Conservation (phyloP, 2,797 vertebrate genomes). For the Xenops minutus region DNA sequence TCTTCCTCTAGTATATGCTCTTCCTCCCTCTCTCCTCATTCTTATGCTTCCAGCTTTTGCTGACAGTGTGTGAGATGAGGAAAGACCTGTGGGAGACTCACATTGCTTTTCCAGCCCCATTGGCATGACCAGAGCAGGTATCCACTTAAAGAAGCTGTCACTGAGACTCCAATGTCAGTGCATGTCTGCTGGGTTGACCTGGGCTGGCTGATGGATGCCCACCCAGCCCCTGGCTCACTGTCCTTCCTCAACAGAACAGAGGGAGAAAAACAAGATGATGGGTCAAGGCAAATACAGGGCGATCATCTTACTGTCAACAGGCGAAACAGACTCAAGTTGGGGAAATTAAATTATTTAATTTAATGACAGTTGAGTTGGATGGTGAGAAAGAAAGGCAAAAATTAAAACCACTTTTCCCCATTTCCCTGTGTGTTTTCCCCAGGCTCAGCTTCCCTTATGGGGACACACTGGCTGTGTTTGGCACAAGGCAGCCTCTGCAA, state of each 20-base stretch:
- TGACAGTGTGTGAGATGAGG: neutral
- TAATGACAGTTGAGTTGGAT: neutral
- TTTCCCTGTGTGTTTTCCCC: rapidly evolving
- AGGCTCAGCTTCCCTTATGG: neutral
- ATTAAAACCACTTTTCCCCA: neutral
- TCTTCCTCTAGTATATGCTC: neutral
- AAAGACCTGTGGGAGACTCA: rapidly evolving
- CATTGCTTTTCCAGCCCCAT: rapidly evolving
- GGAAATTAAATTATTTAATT: neutral
- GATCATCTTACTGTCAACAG: neutral
- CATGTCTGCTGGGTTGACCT: neutral
- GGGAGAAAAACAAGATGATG: neutral
- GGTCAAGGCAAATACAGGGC: rapidly evolving
- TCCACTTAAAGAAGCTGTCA: neutral
- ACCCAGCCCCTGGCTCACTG: neutral
- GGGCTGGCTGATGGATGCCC: too few relatives aligned
- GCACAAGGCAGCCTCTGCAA: neutral
- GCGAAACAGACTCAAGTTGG: neutral
- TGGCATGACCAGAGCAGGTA: neutral
- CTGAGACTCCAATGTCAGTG: neutral
- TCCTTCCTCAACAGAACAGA: neutral
- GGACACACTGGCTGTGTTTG: neutral
- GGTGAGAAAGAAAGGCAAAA: neutral
- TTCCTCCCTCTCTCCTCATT: rapidly evolving
- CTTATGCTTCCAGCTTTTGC: neutral